phyloP scores from a whole-genome alignment of 2,113 vertebrate genomes.

The Mus musculus region DNA sequence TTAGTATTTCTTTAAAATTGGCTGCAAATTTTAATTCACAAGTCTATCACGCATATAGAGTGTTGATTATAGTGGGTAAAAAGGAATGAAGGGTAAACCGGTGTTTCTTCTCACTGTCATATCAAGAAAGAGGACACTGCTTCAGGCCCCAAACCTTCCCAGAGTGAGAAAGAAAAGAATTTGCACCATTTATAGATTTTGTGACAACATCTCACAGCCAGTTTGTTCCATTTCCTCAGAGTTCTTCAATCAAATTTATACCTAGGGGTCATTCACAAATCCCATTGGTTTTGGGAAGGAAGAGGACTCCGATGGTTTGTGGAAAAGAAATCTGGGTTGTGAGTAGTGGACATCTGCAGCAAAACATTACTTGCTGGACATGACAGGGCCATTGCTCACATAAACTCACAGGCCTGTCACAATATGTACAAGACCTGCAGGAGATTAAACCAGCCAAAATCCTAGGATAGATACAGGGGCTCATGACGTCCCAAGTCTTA shows the following conservation, averaged over 20 bases:
- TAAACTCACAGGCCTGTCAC: neutral
- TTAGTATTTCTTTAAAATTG: neutral
- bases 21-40: neutral
- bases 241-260: conserved; percentile 14
- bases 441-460: neutral
- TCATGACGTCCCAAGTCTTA: neutral
- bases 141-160: neutral
- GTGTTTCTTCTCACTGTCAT: neutral
- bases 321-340: neutral
- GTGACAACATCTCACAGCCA: neutral
- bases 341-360: neutral
- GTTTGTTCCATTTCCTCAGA: neutral
- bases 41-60: neutral
- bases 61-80: neutral
- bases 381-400: neutral
- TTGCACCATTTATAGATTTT: neutral
- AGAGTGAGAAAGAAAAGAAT: neutral
- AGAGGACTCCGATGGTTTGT: neutral
- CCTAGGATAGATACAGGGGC: neutral
- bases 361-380: neutral
- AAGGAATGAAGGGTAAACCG: conserved; percentile 6
- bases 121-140: neutral
- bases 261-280: neutral
- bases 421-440: neutral
- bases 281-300: neutral